Evolutionary conservation across 2,888 invertebrate species (phyloP), one percentile per base, ranked within the genome.

Genomic region (Limnephilus auricula): DNA sequence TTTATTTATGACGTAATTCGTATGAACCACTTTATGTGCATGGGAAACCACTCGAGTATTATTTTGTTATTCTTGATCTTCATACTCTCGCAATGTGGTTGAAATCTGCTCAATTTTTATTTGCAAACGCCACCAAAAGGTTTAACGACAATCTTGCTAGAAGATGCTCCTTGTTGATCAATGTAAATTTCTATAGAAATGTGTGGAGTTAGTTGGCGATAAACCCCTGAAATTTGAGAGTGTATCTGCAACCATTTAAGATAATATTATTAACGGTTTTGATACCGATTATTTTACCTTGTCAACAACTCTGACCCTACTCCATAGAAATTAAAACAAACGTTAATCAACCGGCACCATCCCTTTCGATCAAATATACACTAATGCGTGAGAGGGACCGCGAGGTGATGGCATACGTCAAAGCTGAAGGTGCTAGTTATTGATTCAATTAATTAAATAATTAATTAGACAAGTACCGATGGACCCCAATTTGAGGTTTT

Each of bases 401-500:
- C 85, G 5, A 85, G 45, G 85, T 40, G 85, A 85, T 45, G 85
- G 45, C 13, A 40, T 45, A 65, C 79, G 79, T 30, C 89, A 89
- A 40, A 87, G 87, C 87, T 90, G 90, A 50, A 32, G 90, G 90
- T 90, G 90, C 90, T 90, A 90, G 90, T 87, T 30, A 79, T 87
- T 87, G 50, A 78, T 87, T 25, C 45, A 65, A 65, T 65, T 65
- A 65, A 65, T 25, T 65, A n/a, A n/a, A n/a, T n/a, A 25, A 65
- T n/a, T 65, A 78, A 31, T 87, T 25, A 65, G 18, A 65, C 85
- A 40, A 37, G 3, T n/a, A 85, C 45, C 87, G 87, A 9, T 87
- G 78, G 65, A 65, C 87, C 45, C 45, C 87, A 34, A 84, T 34
- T 37, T 25, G 37, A 32, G 37, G 84, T 34, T n/a, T n/a, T 45